phyloP scores from a whole-genome alignment of 1,140 invertebrate species.

The Drosophila repletoides region DNA sequence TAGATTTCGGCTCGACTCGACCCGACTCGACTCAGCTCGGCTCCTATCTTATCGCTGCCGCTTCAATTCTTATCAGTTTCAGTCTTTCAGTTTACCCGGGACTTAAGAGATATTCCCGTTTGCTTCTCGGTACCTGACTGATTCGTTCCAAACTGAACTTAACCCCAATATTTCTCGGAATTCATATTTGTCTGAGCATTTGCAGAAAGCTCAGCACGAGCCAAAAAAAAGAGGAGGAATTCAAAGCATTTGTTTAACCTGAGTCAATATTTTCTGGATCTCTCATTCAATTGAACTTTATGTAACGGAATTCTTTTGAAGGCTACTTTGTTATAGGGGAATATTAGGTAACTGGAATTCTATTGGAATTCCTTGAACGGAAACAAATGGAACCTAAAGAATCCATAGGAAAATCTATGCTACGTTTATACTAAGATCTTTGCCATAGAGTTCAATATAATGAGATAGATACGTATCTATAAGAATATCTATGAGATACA shows the following conservation, averaged over 20 bases:
- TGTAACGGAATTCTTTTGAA: slow-evolving; percentile 18
- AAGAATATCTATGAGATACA: too few relatives aligned
- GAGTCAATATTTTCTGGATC: slow-evolving; percentile 44
- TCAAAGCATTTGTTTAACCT: slow-evolving; percentile 20
- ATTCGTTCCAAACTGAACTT: slow-evolving; percentile 55
- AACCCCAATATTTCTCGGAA: slow-evolving; percentile 71
- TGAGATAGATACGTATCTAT: too few relatives aligned
- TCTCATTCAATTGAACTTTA: not conserved
- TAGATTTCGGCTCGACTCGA: slow-evolving; percentile 61
- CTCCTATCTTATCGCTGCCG: slow-evolving; percentile 46
- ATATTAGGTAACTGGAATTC: not conserved
- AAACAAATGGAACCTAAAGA: not conserved
- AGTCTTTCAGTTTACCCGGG: not conserved
- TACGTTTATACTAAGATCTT: not conserved
- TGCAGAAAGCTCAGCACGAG: slow-evolving; percentile 69
- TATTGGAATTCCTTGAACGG: not conserved
- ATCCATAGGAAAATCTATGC: not conserved
- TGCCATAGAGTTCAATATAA: too few relatives aligned
- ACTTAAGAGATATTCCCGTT: not conserved
- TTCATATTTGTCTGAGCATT: slow-evolving; percentile 51
- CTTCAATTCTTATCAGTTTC: not conserved
- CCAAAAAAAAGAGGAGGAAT: slow-evolving; percentile 29
- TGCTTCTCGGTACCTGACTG: slow-evolving; percentile 53
- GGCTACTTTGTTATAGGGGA: not conserved
- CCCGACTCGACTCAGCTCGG: too few relatives aligned